These are phyloP conservation scores for Monochamus alternatus DNA, from an alignment of 2,888 invertebrate genomes.

Conservation along the genomic window DNA sequence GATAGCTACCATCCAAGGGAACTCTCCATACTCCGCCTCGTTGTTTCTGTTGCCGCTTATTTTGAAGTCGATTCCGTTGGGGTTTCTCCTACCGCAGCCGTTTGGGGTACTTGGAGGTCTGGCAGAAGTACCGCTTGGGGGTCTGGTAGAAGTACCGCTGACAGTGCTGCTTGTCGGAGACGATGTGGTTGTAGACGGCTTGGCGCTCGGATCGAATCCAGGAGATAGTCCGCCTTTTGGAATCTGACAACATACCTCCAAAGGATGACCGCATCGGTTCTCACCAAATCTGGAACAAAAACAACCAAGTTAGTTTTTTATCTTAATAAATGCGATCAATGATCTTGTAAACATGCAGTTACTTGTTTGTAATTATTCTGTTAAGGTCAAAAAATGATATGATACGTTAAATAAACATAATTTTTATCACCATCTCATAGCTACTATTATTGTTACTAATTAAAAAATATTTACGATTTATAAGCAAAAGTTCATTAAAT, in stretches of 20 bases:
- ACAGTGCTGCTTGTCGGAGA: conserved; percentile 63
- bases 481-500: too few species aligned
- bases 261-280: conserved; percentile 77
- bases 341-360: too few species aligned
- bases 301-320: too few species aligned
- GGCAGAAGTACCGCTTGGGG: conserved; percentile 4
- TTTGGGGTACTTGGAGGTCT: conserved; percentile 18
- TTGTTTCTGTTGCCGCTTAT: conserved; percentile 79
- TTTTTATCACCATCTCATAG: too few species aligned
- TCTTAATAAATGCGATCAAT: too few species aligned
- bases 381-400: too few species aligned
- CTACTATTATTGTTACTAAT: too few species aligned
- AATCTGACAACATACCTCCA: conserved; percentile 83
- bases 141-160: too few species aligned
- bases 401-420: too few species aligned
- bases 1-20: conserved; percentile 89
- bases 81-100: conserved; percentile 82
- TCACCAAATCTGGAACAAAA: conserved; percentile 71
- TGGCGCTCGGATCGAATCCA: conserved; percentile 33
- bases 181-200: conserved; percentile 55
- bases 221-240: conserved; percentile 59
- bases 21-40: conserved; percentile 86
- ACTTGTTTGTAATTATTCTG: too few species aligned
- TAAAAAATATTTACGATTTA: too few species aligned
- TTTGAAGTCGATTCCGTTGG: conserved; percentile 82